A percentile compares a stretch with the other conserved stretches of the same genome.
Evolutionary conservation across 2,113 vertebrate genomes (phyloP).

Genomic region (Daphoenositta chrysoptera): DNA sequence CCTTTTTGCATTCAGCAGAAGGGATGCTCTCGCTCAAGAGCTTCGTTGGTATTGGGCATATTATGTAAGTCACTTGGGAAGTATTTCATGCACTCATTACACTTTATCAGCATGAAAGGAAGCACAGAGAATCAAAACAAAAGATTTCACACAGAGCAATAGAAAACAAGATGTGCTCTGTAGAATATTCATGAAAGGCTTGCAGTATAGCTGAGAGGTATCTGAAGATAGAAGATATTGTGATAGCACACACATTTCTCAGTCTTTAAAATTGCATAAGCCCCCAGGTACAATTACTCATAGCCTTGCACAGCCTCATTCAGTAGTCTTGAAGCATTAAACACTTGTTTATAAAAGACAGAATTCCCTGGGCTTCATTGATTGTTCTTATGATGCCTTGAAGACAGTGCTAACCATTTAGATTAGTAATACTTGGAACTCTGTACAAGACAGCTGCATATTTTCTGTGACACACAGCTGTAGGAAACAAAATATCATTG

Average conservation of each 20-base stretch:
- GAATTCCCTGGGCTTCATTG: conserved; percentile 14
- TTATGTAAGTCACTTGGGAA: conserved; percentile 25
- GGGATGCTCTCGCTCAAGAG: neutral
- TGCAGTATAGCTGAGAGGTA: neutral
- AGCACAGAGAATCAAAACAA: conserved; percentile 37
- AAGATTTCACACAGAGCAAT: conserved; percentile 4
- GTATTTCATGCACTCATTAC: conserved; percentile 15
- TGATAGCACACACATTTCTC: neutral
- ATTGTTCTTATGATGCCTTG: conserved; percentile 10
- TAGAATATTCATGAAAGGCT: conserved; percentile 36
- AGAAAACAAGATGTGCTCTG: neutral
- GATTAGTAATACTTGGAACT: conserved; percentile 3
- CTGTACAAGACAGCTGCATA: neutral
- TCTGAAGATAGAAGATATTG: neutral
- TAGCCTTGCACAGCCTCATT: neutral
- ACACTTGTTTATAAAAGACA: conserved; percentile 33
- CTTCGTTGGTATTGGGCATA: neutral
- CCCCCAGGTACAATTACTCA: conserved; percentile 22
- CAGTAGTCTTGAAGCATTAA: conserved; percentile 4
- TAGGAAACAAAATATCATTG: conserved; percentile 48
- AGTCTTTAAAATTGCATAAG: conserved; percentile 14
- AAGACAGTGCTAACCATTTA: conserved; percentile 34
- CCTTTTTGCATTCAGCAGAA: neutral
- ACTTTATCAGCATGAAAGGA: conserved; percentile 10
- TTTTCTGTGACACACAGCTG: conserved; percentile 44